Base-by-base conservation (phyloP, 2,113 vertebrate species). In the Scatophagus argus region DNA sequence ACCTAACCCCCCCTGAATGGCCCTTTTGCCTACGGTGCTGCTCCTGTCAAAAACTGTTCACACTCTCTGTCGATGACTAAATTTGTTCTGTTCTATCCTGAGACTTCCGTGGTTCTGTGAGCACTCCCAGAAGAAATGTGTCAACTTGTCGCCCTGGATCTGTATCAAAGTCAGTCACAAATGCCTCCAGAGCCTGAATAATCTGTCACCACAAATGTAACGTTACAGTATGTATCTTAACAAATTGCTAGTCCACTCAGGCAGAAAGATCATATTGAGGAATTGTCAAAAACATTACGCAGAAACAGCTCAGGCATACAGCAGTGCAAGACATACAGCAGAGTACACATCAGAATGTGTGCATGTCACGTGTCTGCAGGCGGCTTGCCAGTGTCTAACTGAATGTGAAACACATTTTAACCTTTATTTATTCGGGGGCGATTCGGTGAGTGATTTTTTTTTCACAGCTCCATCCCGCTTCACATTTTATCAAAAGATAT, bases 91-190 rank as follows among this genome's bases (percentile, higher is more conserved):
- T 59, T 81, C 67, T 68, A 51, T 62, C 62, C 62, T 41, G 41
- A 74, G 82, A 77, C 55, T 47, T 79, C 38, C n/a, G 34, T 8
- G 51, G 47, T 58, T 83, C 47, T 73, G 34, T 68, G 80, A 82
- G 67, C 64, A 80, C 72, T 67, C 78, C 79, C 83, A 81, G 81
- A 87, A 82, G 86, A 84, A 79, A 89, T 58, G 46, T 90, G 89
- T 85, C 87, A 89, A 62, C 74, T 39, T 84, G 90, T 90, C 83
- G 2, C 31, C 66, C 49, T 66, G 47, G 31, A 79, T 89, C 68
- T 71, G 44, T n/a, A 19, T 88, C 86, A 87, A 31, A 74, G 52
- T 86, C 78, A 72, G 29, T 88, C 79, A 74, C 14, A 32, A 56
- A 77, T 47, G 87, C 77, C 66, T 67, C 56, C 2, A 27, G 61